phyloP scores from a whole-genome alignment of 1,140 invertebrate species.

The Dinoponera quadriceps region DNA sequence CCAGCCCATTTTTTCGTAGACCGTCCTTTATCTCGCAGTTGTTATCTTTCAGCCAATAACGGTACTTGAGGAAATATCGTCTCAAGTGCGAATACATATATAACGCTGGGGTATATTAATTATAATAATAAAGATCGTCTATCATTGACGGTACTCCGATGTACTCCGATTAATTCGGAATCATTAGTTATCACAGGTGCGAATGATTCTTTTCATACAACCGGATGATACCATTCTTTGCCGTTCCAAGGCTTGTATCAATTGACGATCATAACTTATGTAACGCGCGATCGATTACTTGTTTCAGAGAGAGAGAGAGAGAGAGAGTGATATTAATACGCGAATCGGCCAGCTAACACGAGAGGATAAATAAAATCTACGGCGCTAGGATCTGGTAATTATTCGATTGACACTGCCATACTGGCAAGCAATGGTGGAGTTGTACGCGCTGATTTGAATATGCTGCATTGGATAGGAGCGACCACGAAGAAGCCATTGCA shows the following conservation, averaged over 20 bases:
- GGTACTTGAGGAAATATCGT: too few relatives aligned
- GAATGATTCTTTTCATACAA: slow-evolving; percentile 14
- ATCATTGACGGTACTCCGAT: slow-evolving; percentile 23
- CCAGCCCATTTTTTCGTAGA: slow-evolving; percentile 14
- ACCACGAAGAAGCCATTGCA: slow-evolving; percentile 19
- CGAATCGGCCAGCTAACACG: not conserved
- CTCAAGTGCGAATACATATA: too few relatives aligned
- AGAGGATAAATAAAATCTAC: slow-evolving; percentile 32
- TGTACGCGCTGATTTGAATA: not conserved
- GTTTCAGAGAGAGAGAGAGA: slow-evolving; percentile 15
- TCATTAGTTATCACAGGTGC: slow-evolving; percentile 41
- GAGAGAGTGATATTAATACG: slow-evolving; percentile 16
- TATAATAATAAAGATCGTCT: too few relatives aligned
- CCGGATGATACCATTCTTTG: not conserved
- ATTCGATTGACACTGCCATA: not conserved
- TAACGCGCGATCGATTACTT: slow-evolving; percentile 13
- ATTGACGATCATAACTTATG: slow-evolving; percentile 56
- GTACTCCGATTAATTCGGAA: slow-evolving; percentile 35
- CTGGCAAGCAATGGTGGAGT: not conserved
- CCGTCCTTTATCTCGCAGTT: too few relatives aligned
- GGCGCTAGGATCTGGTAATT: not conserved
- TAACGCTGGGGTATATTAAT: too few relatives aligned
- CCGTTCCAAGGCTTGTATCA: slow-evolving; percentile 12
- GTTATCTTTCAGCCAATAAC: too few relatives aligned
- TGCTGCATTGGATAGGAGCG: too few relatives aligned